Conservation (phyloP, 2,113 vertebrate species). For the Carettochelys insculpta region DNA sequence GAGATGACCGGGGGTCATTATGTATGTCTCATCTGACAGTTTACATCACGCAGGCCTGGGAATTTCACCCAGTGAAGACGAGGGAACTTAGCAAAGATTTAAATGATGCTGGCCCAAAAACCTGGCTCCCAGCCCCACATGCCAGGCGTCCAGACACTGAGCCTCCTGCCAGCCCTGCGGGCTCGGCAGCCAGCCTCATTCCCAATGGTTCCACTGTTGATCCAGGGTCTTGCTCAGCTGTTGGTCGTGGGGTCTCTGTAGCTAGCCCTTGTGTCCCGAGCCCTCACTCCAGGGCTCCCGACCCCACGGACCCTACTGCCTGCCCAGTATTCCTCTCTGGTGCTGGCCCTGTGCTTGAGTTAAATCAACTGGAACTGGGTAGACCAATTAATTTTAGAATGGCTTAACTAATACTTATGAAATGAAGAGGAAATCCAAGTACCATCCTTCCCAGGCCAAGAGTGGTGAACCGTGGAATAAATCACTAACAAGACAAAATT, state of each 20-base stretch:
- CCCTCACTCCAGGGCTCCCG: no score
- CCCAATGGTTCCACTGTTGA: no score
- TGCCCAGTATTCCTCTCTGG: no score
- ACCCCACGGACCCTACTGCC: no score
- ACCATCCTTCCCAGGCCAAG: conserved; percentile 57
- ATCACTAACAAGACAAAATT: conserved; percentile 51
- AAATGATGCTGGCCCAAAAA: no score
- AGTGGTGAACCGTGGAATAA: conserved; percentile 68
- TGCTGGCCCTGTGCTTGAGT: not conserved
- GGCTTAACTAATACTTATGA: conserved; percentile 60
- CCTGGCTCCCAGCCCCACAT: no score
- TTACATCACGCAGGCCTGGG: not conserved
- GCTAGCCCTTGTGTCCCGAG: no score
- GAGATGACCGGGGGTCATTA: not conserved
- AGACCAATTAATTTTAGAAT: conserved; percentile 64
- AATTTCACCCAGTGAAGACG: not conserved
- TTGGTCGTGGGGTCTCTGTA: no score
- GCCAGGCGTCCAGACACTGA: no score
- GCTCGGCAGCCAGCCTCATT: no score
- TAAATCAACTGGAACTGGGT: conserved; percentile 66
- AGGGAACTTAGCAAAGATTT: not conserved
- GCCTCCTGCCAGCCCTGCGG: no score
- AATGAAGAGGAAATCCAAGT: conserved; percentile 72
- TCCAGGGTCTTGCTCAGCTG: no score
- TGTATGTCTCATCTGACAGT: not conserved